phyloP scores from a whole-genome alignment of 37 sponge, comb jelly and placozoan species.

The Bolinopsis microptera region DNA sequence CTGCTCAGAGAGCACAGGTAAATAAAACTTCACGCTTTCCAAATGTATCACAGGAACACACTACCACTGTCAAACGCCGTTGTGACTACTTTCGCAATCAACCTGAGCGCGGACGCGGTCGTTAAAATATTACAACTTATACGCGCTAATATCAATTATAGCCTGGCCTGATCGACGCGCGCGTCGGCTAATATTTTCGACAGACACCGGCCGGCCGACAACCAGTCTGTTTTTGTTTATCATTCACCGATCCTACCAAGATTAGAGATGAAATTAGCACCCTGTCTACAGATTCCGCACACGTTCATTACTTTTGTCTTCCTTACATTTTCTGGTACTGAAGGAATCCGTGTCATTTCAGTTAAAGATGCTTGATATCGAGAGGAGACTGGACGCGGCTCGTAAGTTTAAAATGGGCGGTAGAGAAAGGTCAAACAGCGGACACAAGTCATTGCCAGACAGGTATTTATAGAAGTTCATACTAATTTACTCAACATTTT shows the following conservation, averaged over 20 bases:
- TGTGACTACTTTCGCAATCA: background rate
- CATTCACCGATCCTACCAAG: no score
- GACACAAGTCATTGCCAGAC: constrained; percentile 52
- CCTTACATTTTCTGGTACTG: no score
- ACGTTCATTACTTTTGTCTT: no score
- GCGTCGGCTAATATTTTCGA: background rate
- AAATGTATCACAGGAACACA: no score
- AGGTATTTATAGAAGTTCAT: background rate
- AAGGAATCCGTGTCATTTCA: no score
- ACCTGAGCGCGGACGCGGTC: background rate
- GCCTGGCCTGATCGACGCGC: background rate
- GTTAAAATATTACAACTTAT: background rate
- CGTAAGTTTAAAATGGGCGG: constrained; percentile 50
- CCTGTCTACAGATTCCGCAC: no score
- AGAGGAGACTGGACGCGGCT: constrained; percentile 32
- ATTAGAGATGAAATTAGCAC: no score
- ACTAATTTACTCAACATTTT: no score
- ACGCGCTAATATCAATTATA: constrained; percentile 24
- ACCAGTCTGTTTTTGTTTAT: no score
- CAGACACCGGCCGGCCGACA: no score
- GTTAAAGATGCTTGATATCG: constrained; percentile 44
- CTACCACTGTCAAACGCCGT: background rate
- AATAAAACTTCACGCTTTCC: no score
- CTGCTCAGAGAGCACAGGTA: constrained; percentile 58
- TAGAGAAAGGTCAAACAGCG: constrained; percentile 11